Percentiles rank a stretch among this genome's conserved stretches.
phyloP scores from a whole-genome alignment of 2,888 invertebrate species.

The Tupiocoris notatus region DNA sequence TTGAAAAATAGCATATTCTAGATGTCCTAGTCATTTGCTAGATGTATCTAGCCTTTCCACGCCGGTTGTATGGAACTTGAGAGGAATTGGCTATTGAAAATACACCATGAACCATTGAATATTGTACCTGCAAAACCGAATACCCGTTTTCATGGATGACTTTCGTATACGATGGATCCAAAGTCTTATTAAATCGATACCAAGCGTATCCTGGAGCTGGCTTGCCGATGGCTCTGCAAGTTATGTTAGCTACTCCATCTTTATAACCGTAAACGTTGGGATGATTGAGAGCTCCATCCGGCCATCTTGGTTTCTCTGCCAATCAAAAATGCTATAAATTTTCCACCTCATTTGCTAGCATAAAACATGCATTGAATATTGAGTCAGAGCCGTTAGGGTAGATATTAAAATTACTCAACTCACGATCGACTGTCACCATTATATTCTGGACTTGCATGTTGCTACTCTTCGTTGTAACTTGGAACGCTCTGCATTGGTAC shows the following conservation, averaged over 20 bases:
- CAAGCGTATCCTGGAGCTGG: conserved; percentile 61
- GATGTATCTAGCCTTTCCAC: too few species aligned
- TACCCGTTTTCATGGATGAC: conserved; percentile 39
- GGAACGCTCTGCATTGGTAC: conserved; percentile 62
- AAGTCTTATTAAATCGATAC: conserved; percentile 52
- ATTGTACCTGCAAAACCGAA: conserved; percentile 44
- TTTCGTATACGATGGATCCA: conserved; percentile 42
- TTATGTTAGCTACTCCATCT: conserved; percentile 60
- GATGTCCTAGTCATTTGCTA: too few species aligned
- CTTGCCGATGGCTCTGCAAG: conserved; percentile 61
- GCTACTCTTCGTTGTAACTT: conserved; percentile 56
- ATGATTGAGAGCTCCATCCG: conserved; percentile 34
- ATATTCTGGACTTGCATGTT: conserved; percentile 53
- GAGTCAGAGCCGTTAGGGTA: too few species aligned
- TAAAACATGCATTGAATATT: too few species aligned
- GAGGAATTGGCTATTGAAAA: too few species aligned
- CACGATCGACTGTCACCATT: conserved; percentile 62
- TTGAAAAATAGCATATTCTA: too few species aligned
- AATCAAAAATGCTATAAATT: too few species aligned
- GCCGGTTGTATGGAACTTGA: too few species aligned
- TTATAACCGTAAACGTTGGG: conserved; percentile 56
- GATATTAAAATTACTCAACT: conserved; percentile 54
- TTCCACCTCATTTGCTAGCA: too few species aligned
- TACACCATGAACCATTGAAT: too few species aligned
- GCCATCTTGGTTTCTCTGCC: conserved; percentile 49